Evolutionary conservation across 2,113 vertebrate species (phyloP).

Genomic region (Hypanus sabinus): DNA sequence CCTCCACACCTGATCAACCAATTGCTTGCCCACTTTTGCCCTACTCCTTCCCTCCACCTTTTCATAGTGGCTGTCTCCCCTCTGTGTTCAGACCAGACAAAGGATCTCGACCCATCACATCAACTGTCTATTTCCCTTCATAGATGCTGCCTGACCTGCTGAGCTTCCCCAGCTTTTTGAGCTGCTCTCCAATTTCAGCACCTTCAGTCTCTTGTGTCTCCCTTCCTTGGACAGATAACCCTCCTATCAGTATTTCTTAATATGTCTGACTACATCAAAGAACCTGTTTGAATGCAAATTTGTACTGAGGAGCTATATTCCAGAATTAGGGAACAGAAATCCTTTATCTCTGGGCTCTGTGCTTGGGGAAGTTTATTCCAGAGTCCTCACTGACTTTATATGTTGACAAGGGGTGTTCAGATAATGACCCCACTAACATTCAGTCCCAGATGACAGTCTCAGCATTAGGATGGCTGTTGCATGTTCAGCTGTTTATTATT

Average conservation of each 20-base stretch:
- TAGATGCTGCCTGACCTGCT: too few species aligned
- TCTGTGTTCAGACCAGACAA: too few species aligned
- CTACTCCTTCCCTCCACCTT: too few species aligned
- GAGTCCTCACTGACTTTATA: not conserved
- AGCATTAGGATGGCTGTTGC: not conserved
- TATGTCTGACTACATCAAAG: not conserved
- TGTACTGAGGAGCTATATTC: not conserved
- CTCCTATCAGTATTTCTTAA: not conserved
- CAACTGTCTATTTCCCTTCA: too few species aligned
- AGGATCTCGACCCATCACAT: too few species aligned
- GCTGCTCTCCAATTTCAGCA: too few species aligned
- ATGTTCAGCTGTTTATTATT: not conserved
- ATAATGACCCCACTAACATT: not conserved
- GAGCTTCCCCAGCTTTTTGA: too few species aligned
- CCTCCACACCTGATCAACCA: too few species aligned
- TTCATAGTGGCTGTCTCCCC: too few species aligned
- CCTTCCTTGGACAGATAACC: not conserved
- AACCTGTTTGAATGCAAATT: not conserved
- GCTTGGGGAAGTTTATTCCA: not conserved
- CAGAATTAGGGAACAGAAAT: not conserved
- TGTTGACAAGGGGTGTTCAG: not conserved
- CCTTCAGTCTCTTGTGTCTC: too few species aligned
- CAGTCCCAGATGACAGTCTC: not conserved
- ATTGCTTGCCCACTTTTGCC: too few species aligned
- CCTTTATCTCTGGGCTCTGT: not conserved